phyloP scores from a whole-genome alignment of 2,888 invertebrate genomes.

The Nomada ferruginata region DNA sequence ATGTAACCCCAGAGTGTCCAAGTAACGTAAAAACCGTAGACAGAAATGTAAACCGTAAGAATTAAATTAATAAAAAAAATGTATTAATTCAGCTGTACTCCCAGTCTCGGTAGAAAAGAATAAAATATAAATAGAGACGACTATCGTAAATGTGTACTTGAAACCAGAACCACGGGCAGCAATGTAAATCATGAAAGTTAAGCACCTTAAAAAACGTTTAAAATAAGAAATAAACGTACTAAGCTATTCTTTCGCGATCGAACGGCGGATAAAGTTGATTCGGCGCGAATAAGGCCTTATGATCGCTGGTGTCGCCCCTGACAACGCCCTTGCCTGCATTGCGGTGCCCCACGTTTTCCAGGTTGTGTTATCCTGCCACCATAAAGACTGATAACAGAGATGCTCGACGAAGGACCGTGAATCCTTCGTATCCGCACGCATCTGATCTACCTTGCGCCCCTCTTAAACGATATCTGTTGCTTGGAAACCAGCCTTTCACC shows the following conservation, averaged over 20 bases:
- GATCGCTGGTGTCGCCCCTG: slow-evolving; percentile 82
- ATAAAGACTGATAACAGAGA: slow-evolving; percentile 49
- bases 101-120: too few relatives aligned
- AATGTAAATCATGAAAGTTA: neutral
- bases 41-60: too few relatives aligned
- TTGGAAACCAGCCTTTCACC: slow-evolving; percentile 27
- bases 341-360: slow-evolving; percentile 75
- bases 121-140: too few relatives aligned
- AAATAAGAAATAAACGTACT: slow-evolving; percentile 56
- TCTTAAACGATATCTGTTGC: slow-evolving; percentile 44
- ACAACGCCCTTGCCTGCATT: slow-evolving; percentile 84
- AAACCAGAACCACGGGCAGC: too few relatives aligned
- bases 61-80: too few relatives aligned
- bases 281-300: slow-evolving; percentile 71
- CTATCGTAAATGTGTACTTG: too few relatives aligned
- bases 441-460: slow-evolving; percentile 22
- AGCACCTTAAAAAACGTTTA: slow-evolving; percentile 1
- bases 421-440: slow-evolving; percentile 47
- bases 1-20: too few relatives aligned
- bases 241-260: slow-evolving; percentile 61
- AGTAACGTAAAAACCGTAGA: too few relatives aligned
- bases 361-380: slow-evolving; percentile 64
- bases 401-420: slow-evolving; percentile 38
- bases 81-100: too few relatives aligned
- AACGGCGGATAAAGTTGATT: slow-evolving; percentile 60